Percentiles rank a stretch among this genome's conserved stretches.
Evolutionary conservation across 2,797 vertebrate genomes (phyloP).

Genomic region (Phyllotis vaccarum): DNA sequence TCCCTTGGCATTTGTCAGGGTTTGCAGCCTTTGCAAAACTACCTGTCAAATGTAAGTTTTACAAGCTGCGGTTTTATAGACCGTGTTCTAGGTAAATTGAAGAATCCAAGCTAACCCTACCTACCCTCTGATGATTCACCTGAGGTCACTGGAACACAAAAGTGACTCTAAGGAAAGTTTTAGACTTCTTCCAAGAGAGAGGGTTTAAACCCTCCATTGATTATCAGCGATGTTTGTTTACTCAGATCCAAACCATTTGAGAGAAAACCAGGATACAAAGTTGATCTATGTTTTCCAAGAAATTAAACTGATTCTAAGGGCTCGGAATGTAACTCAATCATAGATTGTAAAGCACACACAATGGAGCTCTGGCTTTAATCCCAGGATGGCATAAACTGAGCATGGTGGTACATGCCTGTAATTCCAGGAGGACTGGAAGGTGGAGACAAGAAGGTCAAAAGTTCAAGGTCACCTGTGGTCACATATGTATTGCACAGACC

Average conservation of each 20-base stretch:
- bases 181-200: not conserved
- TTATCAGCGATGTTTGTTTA: not conserved
- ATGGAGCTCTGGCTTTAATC: not conserved
- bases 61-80: slow-evolving; percentile 1
- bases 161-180: not conserved
- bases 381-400: not conserved
- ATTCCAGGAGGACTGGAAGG: not conserved
- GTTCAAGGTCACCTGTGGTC: not conserved
- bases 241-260: not conserved
- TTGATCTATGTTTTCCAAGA: not conserved
- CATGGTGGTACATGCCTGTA: not conserved
- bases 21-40: slow-evolving; percentile 54
- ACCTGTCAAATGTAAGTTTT: slow-evolving; percentile 25
- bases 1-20: not conserved
- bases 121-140: not conserved
- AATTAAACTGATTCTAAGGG: slow-evolving; percentile 12
- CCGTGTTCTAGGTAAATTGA: not conserved
- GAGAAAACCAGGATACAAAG: slow-evolving; percentile 17
- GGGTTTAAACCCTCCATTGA: not conserved
- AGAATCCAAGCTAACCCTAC: not conserved
- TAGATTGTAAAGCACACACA: not conserved
- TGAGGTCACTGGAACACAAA: not conserved
- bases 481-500: not conserved
- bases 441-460: not conserved
- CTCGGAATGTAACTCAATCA: not conserved